Conservation (phyloP, 2,888 invertebrate species). For the Brenthis ino region DNA sequence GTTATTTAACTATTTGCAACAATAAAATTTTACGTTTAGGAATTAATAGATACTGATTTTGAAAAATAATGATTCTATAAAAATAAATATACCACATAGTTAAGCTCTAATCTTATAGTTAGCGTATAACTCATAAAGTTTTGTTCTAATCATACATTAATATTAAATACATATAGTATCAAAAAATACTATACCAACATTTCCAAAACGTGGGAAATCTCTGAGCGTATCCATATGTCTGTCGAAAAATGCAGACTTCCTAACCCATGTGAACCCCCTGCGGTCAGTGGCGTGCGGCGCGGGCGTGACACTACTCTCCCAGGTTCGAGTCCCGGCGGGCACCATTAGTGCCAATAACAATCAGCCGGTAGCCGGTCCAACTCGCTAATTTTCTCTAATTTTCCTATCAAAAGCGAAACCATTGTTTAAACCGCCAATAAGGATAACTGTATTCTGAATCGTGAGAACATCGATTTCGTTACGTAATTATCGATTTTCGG, state of each 20-base stretch:
- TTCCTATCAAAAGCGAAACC: conserved; percentile 79
- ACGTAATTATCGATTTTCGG: conserved; percentile 64
- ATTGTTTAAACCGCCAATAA: conserved; percentile 66
- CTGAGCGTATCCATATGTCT: conserved; percentile 18
- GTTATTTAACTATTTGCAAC: too few relatives aligned
- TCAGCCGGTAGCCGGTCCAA: conserved; percentile 73
- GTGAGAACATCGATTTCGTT: conserved; percentile 70
- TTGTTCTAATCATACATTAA: background rate
- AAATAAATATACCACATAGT: too few relatives aligned
- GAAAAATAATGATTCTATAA: too few relatives aligned
- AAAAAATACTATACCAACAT: background rate
- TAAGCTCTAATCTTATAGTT: too few relatives aligned
- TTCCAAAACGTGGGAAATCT: conserved; percentile 7
- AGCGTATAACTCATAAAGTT: background rate
- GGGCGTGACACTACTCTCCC: conserved; percentile 68
- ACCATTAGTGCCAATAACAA: conserved; percentile 78
- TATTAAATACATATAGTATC: background rate
- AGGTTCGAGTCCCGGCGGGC: conserved; percentile 73
- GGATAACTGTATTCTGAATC: conserved; percentile 67
- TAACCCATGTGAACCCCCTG: conserved; percentile 60
- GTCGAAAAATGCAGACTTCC: conserved; percentile 38
- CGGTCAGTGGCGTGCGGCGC: conserved; percentile 59
- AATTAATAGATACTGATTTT: too few relatives aligned
- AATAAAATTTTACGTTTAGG: too few relatives aligned
- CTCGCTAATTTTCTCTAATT: conserved; percentile 81